Evolutionary conservation across 2,797 vertebrate species (phyloP), one percentile per base, ranked within the genome.

Genomic region (Myotis planiceps): DNA sequence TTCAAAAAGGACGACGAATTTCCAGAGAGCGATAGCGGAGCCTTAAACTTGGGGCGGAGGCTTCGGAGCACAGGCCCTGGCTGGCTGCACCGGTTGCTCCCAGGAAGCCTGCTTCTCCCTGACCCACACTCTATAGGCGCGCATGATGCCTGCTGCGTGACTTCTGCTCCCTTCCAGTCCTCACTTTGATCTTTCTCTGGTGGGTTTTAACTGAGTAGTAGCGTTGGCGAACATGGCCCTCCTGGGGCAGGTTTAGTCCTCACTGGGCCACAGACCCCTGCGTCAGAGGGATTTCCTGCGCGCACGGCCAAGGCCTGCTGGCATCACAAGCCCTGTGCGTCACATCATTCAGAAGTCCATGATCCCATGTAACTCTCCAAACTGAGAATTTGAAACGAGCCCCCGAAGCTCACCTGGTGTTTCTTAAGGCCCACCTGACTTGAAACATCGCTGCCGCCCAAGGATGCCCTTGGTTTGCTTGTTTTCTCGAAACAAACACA

Each of bases 401-500:
- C 39, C 25, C 65, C 69, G 23, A 89, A 87, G 47, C 45, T n/a
- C 66, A 71, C 49, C 32, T 6, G 2, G 27, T 9, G 4, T 39
- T 94, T 75, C 72, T 82, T 74, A 79, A 94, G 51, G n/a, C 37
- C 19, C 71, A 14, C 13, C 42, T 91, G 86, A 82, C n/a, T 58
- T 49, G 89, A 84, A 72, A 45, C 12, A 16, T 39, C 90, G n/a
- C 66, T 25, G n/a, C 72, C 74, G 71, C 80, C 58, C 63, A 74
- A 74, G 76, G n/a, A 49, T n/a, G 66, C 19, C 68, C 65, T 42
- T 45, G 68, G 63, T 27, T 47, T 29, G 49, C 79, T 90, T 87
- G 51, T 80, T 94, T 94, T 75, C 90, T 86, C 74, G 55, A 94
- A 89, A n/a, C 27, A 60, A 96, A 90, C 60, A 79, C 37, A 74